A percentile compares a stretch with the other conserved stretches of the same genome.
Conservation (phyloP, 2,888 invertebrate species). For the Epinotia brunnichana region DNA sequence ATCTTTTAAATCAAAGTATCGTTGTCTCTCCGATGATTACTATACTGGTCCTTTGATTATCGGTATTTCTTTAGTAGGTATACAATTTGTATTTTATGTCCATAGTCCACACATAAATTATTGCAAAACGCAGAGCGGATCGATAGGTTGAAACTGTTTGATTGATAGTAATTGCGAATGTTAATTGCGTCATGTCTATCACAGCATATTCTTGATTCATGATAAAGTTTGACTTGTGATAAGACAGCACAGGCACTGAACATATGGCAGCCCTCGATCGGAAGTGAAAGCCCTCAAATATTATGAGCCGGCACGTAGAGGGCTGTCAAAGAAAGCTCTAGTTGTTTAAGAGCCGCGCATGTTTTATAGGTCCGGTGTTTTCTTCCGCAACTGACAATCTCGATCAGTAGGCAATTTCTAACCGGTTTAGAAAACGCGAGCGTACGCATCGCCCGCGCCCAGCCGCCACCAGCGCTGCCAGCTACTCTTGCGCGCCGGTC, state of each 20-base stretch:
- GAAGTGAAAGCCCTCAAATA: slow-evolving; percentile 42
- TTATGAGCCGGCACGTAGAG: slow-evolving; percentile 41
- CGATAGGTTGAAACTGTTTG: neutral
- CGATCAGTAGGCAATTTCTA: slow-evolving; percentile 83
- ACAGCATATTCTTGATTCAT: neutral
- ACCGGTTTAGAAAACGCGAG: slow-evolving; percentile 82
- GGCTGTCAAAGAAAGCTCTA: slow-evolving; percentile 68
- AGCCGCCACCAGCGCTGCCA: slow-evolving; percentile 15
- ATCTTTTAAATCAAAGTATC: too few species aligned
- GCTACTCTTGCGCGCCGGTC: slow-evolving; percentile 47
- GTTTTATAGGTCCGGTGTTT: slow-evolving; percentile 76
- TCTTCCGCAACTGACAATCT: slow-evolving; percentile 80
- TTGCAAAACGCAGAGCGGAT: neutral
- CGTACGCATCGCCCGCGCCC: slow-evolving; percentile 54
- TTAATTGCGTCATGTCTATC: neutral
- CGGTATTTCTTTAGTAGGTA: too few species aligned
- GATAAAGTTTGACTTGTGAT: slow-evolving; percentile 6
- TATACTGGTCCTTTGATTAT: too few species aligned
- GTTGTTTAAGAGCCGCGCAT: slow-evolving; percentile 62
- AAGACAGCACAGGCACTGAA: neutral
- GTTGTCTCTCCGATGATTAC: too few species aligned
- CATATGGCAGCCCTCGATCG: slow-evolving; percentile 5
- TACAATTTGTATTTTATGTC: too few species aligned
- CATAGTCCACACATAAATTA: neutral
- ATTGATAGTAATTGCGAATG: neutral